Conservation (phyloP, 2,888 invertebrate species). For the Patella depressa region DNA sequence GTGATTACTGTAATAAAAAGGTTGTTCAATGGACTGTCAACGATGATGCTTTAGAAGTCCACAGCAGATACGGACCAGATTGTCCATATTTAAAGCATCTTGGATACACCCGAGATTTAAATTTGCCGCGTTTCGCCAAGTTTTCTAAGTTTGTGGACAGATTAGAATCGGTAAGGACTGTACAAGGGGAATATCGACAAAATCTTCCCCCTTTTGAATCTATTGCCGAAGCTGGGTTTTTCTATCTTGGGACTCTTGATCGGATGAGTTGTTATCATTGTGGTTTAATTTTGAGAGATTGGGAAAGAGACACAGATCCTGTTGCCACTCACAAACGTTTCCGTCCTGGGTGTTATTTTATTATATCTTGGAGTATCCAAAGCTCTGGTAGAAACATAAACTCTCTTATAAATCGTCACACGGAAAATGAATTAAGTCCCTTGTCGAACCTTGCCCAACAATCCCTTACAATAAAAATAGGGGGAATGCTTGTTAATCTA, state of each 20-base stretch:
- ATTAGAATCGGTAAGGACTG: neutral
- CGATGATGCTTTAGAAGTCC: neutral
- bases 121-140: neutral
- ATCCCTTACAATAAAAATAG: too few relatives aligned
- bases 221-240: constrained; percentile 16
- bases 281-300: constrained; percentile 20
- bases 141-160: neutral
- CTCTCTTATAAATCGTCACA: too few relatives aligned
- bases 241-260: constrained; percentile 22
- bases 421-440: too few relatives aligned
- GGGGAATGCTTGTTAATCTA: too few relatives aligned
- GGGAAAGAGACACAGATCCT: constrained; percentile 17
- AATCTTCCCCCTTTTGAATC: neutral
- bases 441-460: too few relatives aligned
- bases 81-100: neutral
- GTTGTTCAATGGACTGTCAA: neutral
- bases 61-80: neutral
- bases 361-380: neutral
- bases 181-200: neutral
- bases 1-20: neutral
- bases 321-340: neutral
- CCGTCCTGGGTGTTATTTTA: neutral
- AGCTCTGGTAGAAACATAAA: too few relatives aligned
- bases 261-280: constrained; percentile 22
- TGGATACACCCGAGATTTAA: neutral